phyloP scores from a whole-genome alignment of 2,888 invertebrate species.

The Caenorhabditis angaria region DNA sequence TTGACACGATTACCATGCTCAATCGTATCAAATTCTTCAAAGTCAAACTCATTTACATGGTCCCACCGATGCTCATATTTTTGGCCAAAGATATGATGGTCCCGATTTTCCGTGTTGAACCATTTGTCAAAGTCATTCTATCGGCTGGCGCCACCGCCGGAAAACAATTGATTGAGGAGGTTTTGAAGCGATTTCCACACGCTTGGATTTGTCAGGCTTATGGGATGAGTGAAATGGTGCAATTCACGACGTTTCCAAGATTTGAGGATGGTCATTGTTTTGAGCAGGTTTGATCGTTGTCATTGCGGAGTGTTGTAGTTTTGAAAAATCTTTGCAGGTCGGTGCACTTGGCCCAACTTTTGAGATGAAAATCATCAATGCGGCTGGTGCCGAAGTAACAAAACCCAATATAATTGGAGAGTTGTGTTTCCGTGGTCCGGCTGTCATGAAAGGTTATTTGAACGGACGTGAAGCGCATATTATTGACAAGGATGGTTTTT shows the following conservation, averaged over 20 bases:
- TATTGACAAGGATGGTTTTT: constrained; percentile 42
- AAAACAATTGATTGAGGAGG: constrained; percentile 55
- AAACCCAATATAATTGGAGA: constrained; percentile 31
- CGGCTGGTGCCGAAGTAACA: constrained; percentile 25
- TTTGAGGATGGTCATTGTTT: constrained; percentile 31
- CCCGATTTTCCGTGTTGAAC: constrained; percentile 68
- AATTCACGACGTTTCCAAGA: constrained; percentile 36
- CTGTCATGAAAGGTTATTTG: constrained; percentile 52
- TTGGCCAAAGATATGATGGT: constrained; percentile 80
- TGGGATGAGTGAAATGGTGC: constrained; percentile 46
- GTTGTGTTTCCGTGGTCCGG: constrained; percentile 49
- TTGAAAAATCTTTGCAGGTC: no score
- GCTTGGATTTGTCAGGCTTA: constrained; percentile 44
- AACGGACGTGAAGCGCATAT: constrained; percentile 30
- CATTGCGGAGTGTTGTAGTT: no score
- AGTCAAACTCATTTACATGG: constrained; percentile 76
- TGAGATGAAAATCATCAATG: constrained; percentile 35
- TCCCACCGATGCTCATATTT: constrained; percentile 85
- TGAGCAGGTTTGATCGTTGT: no score
- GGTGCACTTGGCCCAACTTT: constrained; percentile 31
- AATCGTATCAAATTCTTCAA: constrained; percentile 56
- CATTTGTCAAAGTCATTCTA: constrained; percentile 79
- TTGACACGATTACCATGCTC: constrained; percentile 57
- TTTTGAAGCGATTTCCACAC: constrained; percentile 51
- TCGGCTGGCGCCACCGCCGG: constrained; percentile 73